Conservation (phyloP, 2,888 invertebrate species). For the Philonicus albiceps region DNA sequence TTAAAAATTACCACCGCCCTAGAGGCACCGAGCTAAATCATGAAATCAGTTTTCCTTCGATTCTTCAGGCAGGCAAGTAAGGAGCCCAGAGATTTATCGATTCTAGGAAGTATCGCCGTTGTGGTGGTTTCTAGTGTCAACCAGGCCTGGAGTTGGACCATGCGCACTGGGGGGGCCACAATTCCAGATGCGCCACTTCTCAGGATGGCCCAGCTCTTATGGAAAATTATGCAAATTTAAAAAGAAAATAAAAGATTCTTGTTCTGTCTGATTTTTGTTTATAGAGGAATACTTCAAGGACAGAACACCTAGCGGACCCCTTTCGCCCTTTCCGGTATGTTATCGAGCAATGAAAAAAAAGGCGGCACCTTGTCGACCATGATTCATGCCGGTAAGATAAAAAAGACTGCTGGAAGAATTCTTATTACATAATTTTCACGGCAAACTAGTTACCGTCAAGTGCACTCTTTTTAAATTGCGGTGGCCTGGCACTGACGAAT, state of each 20-base stretch:
- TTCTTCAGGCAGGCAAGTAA: neutral
- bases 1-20: neutral
- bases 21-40: constrained; percentile 19
- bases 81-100: neutral
- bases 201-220: neutral
- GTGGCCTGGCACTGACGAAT: neutral
- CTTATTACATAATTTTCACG: neutral
- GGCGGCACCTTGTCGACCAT: neutral
- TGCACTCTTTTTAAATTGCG: neutral
- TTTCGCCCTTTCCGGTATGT: neutral
- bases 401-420: neutral
- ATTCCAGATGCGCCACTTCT: neutral
- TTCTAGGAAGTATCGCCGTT: neutral
- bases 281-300: neutral
- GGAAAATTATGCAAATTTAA: neutral
- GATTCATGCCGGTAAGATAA: neutral
- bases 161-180: neutral
- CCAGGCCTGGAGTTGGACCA: neutral
- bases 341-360: neutral
- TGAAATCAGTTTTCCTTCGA: constrained; percentile 11
- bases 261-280: neutral
- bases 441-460: neutral
- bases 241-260: neutral
- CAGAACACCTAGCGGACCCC: neutral
- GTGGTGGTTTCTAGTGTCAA: neutral